Percentiles rank a stretch among this genome's conserved stretches.
phyloP scores from a whole-genome alignment of 2,888 invertebrate genomes.

The Odontocolon sp. region DNA sequence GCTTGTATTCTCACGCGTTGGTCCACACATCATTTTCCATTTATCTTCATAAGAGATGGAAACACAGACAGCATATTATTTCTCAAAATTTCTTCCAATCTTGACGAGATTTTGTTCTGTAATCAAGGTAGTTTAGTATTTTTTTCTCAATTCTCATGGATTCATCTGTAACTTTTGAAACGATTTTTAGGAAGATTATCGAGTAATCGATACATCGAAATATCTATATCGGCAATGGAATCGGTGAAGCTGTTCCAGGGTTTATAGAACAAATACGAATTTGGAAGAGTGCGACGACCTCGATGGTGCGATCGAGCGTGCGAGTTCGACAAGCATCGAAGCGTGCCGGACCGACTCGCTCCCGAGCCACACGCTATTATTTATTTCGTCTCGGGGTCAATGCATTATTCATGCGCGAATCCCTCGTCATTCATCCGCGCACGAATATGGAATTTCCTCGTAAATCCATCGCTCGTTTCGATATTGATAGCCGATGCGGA shows the following conservation, averaged over 20 bases:
- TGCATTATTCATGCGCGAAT: slow-evolving; percentile 75
- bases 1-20: neutral
- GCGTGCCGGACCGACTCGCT: slow-evolving; percentile 60
- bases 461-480: slow-evolving; percentile 69
- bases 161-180: too few species aligned
- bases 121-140: too few species aligned
- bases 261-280: slow-evolving; percentile 21
- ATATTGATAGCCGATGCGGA: slow-evolving; percentile 67
- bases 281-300: slow-evolving; percentile 50
- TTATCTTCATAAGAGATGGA: too few species aligned
- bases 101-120: too few species aligned
- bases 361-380: slow-evolving; percentile 66
- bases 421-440: slow-evolving; percentile 70
- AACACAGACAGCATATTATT: too few species aligned
- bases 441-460: slow-evolving; percentile 68
- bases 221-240: neutral
- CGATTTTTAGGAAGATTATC: too few species aligned
- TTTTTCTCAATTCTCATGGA: too few species aligned
- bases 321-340: slow-evolving; percentile 56
- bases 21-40: neutral
- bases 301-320: slow-evolving; percentile 44
- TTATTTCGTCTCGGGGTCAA: slow-evolving; percentile 71
- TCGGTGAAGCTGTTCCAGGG: too few species aligned
- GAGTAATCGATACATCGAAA: too few species aligned
- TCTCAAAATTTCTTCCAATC: too few species aligned